Conservation (phyloP, 2,888 invertebrate genomes). For the Psylliodes chrysocephalus region DNA sequence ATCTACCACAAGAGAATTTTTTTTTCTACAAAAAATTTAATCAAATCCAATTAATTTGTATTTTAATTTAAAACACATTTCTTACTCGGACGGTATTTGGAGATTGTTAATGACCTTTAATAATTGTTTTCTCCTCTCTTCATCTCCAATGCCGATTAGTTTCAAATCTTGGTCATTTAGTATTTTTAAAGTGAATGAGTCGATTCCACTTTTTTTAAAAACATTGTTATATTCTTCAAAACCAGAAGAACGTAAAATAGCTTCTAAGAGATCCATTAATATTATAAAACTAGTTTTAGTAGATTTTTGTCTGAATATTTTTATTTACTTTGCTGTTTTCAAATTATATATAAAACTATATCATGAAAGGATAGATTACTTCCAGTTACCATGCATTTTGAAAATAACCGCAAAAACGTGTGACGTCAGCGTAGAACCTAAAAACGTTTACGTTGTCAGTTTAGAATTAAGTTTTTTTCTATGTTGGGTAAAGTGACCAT, state of each 20-base stretch:
- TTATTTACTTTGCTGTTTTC: too few relatives aligned
- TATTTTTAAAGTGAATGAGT: slow-evolving; percentile 50
- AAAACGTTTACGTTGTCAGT: too few relatives aligned
- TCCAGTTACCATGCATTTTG: too few relatives aligned
- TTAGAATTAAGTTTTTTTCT: too few relatives aligned
- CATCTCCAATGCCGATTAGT: slow-evolving; percentile 49
- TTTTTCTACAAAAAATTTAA: slow-evolving; percentile 37
- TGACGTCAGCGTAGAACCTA: too few relatives aligned
- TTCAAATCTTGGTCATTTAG: slow-evolving; percentile 52
- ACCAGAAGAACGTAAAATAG: slow-evolving; percentile 51
- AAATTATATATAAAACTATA: too few relatives aligned
- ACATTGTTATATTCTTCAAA: slow-evolving; percentile 52
- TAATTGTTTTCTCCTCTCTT: slow-evolving; percentile 40
- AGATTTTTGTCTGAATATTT: too few relatives aligned
- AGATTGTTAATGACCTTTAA: slow-evolving; percentile 45
- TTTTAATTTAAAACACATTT: background rate
- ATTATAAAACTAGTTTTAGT: too few relatives aligned
- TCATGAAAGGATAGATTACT: too few relatives aligned
- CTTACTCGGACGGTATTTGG: slow-evolving; percentile 55
- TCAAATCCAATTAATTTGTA: background rate
- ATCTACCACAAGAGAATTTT: slow-evolving; percentile 36
- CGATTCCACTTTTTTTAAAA: slow-evolving; percentile 49
- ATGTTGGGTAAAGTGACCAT: too few relatives aligned
- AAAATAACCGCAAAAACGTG: too few relatives aligned
- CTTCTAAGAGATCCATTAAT: slow-evolving; percentile 52